phyloP scores from a whole-genome alignment of 30 jellyfish, hydroid and myxozoan genomes.

The Catostylus mosaicus region DNA sequence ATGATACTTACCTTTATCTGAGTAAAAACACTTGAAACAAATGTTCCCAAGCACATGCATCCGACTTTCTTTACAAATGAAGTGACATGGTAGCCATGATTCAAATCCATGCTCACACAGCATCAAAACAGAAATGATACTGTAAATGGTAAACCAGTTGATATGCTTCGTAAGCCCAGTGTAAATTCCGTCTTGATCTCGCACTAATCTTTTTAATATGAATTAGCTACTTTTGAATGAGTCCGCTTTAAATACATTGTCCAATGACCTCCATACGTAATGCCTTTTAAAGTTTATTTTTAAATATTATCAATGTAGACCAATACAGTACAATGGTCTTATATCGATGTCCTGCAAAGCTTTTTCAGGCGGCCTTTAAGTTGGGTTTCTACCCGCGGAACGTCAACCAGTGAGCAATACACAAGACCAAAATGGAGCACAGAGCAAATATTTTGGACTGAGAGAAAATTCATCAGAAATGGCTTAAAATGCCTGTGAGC shows the following conservation, averaged over 20 bases:
- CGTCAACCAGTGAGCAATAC: constrained; percentile 1
- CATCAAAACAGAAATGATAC: constrained; percentile 12
- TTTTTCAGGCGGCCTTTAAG: constrained; percentile 36
- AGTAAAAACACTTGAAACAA: not conserved
- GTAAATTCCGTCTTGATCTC: constrained; percentile 57
- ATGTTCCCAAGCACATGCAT: not conserved
- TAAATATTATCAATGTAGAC: constrained; percentile 48
- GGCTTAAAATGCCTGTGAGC: not conserved
- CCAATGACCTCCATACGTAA: constrained; percentile 57
- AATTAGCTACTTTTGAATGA: constrained; percentile 70
- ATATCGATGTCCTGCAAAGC: constrained; percentile 40
- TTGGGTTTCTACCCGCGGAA: constrained; percentile 1
- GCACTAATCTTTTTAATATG: constrained; percentile 67
- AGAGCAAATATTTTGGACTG: not conserved
- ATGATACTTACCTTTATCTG: not conserved
- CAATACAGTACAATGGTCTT: constrained; percentile 23
- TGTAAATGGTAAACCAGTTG: not conserved
- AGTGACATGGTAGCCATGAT: not conserved
- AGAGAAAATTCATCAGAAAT: not conserved
- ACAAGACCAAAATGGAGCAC: not conserved
- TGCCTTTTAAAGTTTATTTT: constrained; percentile 44
- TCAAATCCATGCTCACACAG: not conserved
- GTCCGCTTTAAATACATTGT: constrained; percentile 50
- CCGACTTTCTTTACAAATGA: not conserved
- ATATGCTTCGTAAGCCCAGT: constrained; percentile 9